Percentiles rank a stretch among this genome's conserved stretches.
These are phyloP conservation scores for Sebastes cheni DNA, from an alignment of 2,797 vertebrate species.

Conservation along the genomic window DNA sequence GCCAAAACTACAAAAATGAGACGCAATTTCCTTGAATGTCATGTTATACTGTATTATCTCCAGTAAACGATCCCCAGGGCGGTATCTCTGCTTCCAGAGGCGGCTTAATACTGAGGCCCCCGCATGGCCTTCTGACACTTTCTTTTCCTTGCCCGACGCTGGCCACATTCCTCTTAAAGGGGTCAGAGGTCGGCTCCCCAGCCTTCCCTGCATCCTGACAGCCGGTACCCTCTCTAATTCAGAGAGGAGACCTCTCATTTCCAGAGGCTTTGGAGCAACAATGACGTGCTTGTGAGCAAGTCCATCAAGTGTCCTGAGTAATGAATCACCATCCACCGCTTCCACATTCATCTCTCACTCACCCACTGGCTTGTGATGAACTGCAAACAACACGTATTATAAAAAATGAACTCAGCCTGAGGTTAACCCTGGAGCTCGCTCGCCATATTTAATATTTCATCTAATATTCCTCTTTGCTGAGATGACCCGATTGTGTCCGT, in stretches of 20 bases:
- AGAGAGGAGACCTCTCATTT: constrained; percentile 65
- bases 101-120: constrained; percentile 41
- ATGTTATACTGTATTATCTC: constrained; percentile 34
- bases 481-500: neutral
- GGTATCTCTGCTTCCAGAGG: constrained; percentile 29
- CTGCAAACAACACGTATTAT: constrained; percentile 20
- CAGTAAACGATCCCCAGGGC: constrained; percentile 37
- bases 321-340: constrained; percentile 51
- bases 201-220: constrained; percentile 59
- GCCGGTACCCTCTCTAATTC: constrained; percentile 59
- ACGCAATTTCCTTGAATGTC: constrained; percentile 39
- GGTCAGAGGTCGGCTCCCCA: constrained; percentile 62
- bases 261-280: constrained; percentile 52
- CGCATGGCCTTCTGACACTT: constrained; percentile 34
- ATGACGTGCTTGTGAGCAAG: constrained; percentile 62
- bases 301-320: constrained; percentile 58
- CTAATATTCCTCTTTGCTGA: neutral
- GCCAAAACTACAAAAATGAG: constrained; percentile 8
- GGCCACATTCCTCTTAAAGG: constrained; percentile 60
- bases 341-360: constrained; percentile 23
- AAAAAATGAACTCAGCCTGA: neutral
- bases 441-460: neutral
- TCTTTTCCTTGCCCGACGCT: constrained; percentile 32
- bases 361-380: neutral
- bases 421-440: neutral